phyloP scores from a whole-genome alignment of 1,140 invertebrate genomes.

The Littorina saxatilis region DNA sequence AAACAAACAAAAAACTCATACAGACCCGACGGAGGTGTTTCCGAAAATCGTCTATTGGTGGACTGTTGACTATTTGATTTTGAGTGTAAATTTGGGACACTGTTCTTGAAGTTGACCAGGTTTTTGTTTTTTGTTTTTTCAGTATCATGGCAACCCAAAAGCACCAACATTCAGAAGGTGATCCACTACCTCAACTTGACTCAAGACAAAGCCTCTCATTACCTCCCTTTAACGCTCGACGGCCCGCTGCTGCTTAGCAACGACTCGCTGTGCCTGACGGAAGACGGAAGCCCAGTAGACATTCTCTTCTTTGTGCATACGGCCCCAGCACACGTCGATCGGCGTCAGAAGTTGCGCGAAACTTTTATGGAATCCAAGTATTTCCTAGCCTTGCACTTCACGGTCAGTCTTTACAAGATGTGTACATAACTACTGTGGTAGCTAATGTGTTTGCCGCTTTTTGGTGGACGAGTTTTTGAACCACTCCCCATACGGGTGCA shows the following conservation, averaged over 20 bases:
- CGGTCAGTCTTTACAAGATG: conserved; percentile 16
- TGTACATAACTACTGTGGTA: not conserved
- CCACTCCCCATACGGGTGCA: too few species aligned
- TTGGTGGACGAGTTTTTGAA: too few species aligned
- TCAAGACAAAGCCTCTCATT: not conserved
- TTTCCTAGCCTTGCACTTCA: conserved; percentile 29
- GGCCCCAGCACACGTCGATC: conserved; percentile 39
- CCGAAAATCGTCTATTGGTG: too few species aligned
- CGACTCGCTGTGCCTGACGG: not conserved
- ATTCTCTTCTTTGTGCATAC: conserved; percentile 36
- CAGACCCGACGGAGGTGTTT: too few species aligned
- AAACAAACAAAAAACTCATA: too few species aligned
- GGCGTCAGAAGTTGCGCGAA: conserved; percentile 46
- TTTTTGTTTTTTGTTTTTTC: too few species aligned
- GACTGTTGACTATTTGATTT: too few species aligned
- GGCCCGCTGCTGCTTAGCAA: not conserved
- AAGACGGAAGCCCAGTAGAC: not conserved
- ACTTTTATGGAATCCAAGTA: conserved; percentile 43
- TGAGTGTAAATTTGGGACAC: too few species aligned
- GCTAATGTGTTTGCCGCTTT: not conserved
- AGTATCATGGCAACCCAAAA: not conserved
- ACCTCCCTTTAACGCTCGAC: not conserved
- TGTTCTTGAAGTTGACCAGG: too few species aligned
- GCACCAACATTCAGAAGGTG: not conserved
- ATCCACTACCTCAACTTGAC: not conserved